A percentile compares a stretch with the other conserved stretches of the same genome.
These are phyloP conservation scores for Coturnix japonica DNA, from an alignment of 2,113 vertebrate genomes.

Conservation along the genomic window DNA sequence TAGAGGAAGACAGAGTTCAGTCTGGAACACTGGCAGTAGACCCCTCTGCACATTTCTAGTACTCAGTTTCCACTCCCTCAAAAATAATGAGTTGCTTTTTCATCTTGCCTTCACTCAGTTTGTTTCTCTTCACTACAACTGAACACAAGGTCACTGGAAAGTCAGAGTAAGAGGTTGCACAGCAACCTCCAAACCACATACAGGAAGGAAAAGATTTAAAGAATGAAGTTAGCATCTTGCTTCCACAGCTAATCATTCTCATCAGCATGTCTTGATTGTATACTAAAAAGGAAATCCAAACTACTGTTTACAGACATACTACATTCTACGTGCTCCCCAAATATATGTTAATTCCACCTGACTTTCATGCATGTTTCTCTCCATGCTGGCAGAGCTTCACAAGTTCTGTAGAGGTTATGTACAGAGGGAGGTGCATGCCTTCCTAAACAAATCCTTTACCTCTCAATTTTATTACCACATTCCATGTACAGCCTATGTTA, in stretches of 20 bases:
- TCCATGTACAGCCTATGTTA: neutral
- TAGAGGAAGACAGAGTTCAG: neutral
- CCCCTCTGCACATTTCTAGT: neutral
- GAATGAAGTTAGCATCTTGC: neutral
- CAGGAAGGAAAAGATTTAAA: constrained; percentile 12
- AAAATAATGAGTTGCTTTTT: neutral
- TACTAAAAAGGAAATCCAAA: constrained; percentile 20
- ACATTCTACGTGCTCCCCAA: neutral
- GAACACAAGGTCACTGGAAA: constrained; percentile 57
- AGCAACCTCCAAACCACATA: neutral
- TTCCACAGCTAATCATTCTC: constrained; percentile 1
- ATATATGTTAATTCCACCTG: neutral
- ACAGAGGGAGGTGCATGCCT: neutral
- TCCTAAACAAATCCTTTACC: neutral
- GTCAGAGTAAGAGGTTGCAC: constrained; percentile 15
- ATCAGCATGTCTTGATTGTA: constrained; percentile 35
- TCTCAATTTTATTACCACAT: neutral
- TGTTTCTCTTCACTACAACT: constrained; percentile 29
- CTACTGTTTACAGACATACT: neutral
- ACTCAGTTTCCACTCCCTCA: constrained; percentile 37
- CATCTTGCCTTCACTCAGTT: neutral
- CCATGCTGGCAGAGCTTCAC: neutral
- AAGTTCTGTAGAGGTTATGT: neutral
- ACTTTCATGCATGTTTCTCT: neutral
- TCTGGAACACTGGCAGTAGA: neutral